A percentile compares a stretch with the other conserved stretches of the same genome.
Conservation (phyloP, 2,888 invertebrate species). For the Peribatodes rhomboidaria region DNA sequence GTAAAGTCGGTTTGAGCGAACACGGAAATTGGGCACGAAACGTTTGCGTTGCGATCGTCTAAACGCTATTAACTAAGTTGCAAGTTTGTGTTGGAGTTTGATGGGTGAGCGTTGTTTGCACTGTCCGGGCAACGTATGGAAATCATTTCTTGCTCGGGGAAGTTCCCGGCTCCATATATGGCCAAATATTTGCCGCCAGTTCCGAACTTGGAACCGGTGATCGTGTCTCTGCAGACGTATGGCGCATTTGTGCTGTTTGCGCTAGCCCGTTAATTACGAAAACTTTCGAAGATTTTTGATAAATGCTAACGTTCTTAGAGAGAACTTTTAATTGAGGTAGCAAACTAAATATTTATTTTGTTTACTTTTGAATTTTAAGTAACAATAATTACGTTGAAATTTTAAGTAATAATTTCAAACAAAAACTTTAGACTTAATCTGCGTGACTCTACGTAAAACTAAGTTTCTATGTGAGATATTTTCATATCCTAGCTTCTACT, state of each 20-base stretch:
- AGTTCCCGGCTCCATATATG: conserved; percentile 76
- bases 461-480: too few species aligned
- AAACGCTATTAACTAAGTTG: conserved; percentile 83
- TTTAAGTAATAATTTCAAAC: too few species aligned
- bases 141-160: conserved; percentile 82
- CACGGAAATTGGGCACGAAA: conserved; percentile 59
- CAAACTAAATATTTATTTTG: neutral
- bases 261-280: conserved; percentile 60
- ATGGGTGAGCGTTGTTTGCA: conserved; percentile 79
- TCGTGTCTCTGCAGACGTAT: conserved; percentile 72
- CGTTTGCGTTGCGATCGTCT: conserved; percentile 70
- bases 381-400: too few species aligned
- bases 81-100: conserved; percentile 80
- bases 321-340: conserved; percentile 4
- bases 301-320: conserved; percentile 15
- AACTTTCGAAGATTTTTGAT: conserved; percentile 49
- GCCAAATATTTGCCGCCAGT: conserved; percentile 80
- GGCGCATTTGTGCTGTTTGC: conserved; percentile 66
- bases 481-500: too few species aligned
- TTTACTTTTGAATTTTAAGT: too few species aligned
- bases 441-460: too few species aligned
- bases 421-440: too few species aligned
- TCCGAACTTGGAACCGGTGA: conserved; percentile 70
- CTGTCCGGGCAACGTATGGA: conserved; percentile 75
- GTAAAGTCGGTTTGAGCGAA: conserved; percentile 54